A percentile compares a stretch with the other conserved stretches of the same genome.
Evolutionary conservation across 1,140 invertebrate genomes (phyloP).

Genomic region (Saxidomus purpurata): DNA sequence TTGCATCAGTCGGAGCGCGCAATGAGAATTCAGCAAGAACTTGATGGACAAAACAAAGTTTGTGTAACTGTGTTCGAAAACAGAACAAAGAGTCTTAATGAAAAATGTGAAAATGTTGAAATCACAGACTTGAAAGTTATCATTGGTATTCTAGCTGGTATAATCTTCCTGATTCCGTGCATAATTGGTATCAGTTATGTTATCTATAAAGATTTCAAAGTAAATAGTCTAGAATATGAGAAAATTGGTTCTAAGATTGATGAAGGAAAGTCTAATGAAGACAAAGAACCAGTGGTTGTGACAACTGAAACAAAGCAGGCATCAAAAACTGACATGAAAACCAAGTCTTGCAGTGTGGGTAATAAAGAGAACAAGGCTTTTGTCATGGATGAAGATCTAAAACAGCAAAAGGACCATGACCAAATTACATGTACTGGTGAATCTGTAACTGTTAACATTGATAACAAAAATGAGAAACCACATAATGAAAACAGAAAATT

Average conservation of each 20-base stretch:
- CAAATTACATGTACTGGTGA: neutral
- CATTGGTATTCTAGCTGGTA: constrained; percentile 78
- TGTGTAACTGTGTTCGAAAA: constrained; percentile 60
- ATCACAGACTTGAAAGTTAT: constrained; percentile 62
- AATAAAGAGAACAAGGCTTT: neutral
- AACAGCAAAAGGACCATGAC: neutral
- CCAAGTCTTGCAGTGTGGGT: neutral
- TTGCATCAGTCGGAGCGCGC: constrained; percentile 41
- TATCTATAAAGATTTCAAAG: constrained; percentile 71
- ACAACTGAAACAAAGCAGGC: neutral
- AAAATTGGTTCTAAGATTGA: neutral
- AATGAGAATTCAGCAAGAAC: constrained; percentile 39
- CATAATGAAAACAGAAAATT: neutral
- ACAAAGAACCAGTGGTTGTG: neutral
- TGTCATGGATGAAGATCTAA: neutral
- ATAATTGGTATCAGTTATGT: constrained; percentile 69
- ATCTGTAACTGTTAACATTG: neutral
- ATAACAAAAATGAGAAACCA: neutral
- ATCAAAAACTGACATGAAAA: neutral
- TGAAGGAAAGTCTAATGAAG: neutral
- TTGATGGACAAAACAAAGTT: constrained; percentile 55
- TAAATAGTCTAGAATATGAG: constrained; percentile 23
- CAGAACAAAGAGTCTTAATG: neutral
- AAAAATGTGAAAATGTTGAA: constrained; percentile 50
- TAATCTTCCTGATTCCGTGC: constrained; percentile 77